Conservation (phyloP, 2,797 vertebrate genomes). For the Anomalospiza imberbis region DNA sequence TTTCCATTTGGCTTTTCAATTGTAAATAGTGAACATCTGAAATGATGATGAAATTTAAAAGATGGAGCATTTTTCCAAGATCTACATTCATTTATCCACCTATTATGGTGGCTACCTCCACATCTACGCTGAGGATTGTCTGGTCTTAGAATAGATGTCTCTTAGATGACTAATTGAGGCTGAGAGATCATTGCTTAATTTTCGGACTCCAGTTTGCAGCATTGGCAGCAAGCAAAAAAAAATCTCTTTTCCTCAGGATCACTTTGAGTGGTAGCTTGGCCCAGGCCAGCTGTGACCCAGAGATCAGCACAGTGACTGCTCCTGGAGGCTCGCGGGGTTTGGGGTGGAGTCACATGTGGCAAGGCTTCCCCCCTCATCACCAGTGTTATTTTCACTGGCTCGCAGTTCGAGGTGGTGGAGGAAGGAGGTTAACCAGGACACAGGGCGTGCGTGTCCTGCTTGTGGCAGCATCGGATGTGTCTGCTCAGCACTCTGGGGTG, state of each 20-base stretch:
- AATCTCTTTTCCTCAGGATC: neutral
- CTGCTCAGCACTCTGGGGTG: neutral
- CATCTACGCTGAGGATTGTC: rapidly evolving
- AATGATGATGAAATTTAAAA: neutral
- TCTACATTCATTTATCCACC: neutral
- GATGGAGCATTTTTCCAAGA: neutral
- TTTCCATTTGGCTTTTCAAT: neutral
- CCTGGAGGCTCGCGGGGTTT: neutral
- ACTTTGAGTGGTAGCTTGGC: neutral
- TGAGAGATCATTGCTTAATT: neutral
- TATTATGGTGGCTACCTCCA: neutral
- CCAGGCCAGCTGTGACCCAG: neutral
- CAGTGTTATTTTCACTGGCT: neutral
- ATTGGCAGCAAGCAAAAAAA: neutral
- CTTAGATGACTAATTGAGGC: neutral
- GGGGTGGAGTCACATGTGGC: neutral
- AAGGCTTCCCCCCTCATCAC: neutral
- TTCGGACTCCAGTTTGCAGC: neutral
- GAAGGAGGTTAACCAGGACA: neutral
- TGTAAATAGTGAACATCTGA: neutral
- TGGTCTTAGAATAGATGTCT: neutral
- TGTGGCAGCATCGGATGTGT: rapidly evolving
- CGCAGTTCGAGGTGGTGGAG: neutral
- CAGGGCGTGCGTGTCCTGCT: rapidly evolving
- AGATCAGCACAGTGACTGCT: neutral